Evolutionary conservation across 2,888 invertebrate genomes (phyloP).

Genomic region (Glaucopsyche alexis): DNA sequence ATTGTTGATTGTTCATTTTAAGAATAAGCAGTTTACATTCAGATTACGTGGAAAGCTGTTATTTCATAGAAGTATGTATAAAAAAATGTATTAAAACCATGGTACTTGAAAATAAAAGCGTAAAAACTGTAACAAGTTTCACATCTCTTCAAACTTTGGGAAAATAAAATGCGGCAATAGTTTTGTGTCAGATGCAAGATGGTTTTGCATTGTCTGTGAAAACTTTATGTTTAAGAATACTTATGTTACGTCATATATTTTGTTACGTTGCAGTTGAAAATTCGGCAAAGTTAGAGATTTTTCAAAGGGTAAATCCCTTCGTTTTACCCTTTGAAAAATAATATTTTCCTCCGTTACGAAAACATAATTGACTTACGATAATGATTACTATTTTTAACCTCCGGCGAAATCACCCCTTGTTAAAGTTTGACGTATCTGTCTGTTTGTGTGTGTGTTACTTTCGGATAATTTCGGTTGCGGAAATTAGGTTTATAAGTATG

Average conservation of each 20-base stretch:
- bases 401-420: too few relatives aligned
- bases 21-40: neutral
- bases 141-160: slow-evolving; percentile 55
- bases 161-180: slow-evolving; percentile 61
- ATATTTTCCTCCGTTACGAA: too few relatives aligned
- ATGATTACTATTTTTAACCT: too few relatives aligned
- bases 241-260: slow-evolving; percentile 13
- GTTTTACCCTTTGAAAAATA: too few relatives aligned
- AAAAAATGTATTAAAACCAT: slow-evolving; percentile 36
- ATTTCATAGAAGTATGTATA: neutral
- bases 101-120: neutral
- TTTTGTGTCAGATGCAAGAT: slow-evolving; percentile 73
- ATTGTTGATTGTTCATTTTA: slow-evolving; percentile 15
- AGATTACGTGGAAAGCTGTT: neutral
- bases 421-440: too few relatives aligned
- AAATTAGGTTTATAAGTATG: too few relatives aligned
- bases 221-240: slow-evolving; percentile 43
- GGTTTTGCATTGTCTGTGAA: slow-evolving; percentile 59
- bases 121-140: slow-evolving; percentile 39
- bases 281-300: slow-evolving; percentile 14
- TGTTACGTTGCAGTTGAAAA: slow-evolving; percentile 21
- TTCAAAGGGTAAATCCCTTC: too few relatives aligned
- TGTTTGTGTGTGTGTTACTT: too few relatives aligned
- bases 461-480: too few relatives aligned
- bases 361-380: too few relatives aligned